Percentiles rank a stretch among this genome's conserved stretches.
Conservation (phyloP, 1,140 invertebrate genomes). For the Megathymus violae region DNA sequence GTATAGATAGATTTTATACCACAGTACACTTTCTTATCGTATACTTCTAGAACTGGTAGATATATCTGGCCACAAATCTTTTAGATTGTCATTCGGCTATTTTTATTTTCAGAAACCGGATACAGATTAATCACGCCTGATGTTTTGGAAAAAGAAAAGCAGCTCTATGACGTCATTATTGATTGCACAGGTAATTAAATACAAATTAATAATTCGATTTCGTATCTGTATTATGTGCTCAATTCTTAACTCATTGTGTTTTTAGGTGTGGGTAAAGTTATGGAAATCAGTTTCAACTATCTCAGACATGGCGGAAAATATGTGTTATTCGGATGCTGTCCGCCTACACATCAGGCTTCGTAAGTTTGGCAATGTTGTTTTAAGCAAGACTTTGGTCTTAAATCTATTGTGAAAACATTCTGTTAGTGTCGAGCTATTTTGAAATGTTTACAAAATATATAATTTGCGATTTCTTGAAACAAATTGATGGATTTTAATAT, state of each 20-base stretch:
- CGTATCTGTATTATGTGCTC: no score
- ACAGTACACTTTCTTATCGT: no score
- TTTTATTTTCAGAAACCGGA: conserved; percentile 82
- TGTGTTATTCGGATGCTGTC: conserved; percentile 75
- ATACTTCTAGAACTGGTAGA: no score
- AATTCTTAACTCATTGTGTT: conserved; percentile 18
- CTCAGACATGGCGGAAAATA: conserved; percentile 69
- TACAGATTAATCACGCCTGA: conserved; percentile 84
- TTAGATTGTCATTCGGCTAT: no score
- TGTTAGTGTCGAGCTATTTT: no score
- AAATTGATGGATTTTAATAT: no score
- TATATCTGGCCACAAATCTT: neutral
- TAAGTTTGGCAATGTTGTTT: conserved; percentile 44
- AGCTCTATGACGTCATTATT: conserved; percentile 85
- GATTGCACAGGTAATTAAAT: conserved; percentile 88
- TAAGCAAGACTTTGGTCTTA: no score
- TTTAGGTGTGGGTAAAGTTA: conserved; percentile 72
- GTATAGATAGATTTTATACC: no score
- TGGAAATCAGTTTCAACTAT: conserved; percentile 74
- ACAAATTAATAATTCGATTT: no score
- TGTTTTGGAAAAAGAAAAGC: conserved; percentile 80
- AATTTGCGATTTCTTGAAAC: no score
- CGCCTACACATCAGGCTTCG: conserved; percentile 65
- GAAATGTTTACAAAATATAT: no score
- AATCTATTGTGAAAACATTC: no score